phyloP scores from a whole-genome alignment of 2,113 vertebrate genomes.

The Tonatia bakeri region DNA sequence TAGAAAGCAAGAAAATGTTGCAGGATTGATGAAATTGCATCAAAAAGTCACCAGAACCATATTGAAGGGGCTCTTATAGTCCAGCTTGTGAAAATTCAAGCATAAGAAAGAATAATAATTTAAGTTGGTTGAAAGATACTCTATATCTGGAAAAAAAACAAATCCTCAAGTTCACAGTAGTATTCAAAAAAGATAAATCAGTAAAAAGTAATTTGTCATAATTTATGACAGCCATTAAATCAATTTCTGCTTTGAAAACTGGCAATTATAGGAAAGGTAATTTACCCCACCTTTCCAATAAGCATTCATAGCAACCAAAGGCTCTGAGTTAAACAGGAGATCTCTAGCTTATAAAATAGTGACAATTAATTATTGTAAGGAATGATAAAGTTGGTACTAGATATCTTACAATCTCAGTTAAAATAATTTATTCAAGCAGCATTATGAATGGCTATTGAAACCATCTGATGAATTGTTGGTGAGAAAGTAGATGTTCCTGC shows the following conservation, averaged over 20 bases:
- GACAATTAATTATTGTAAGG: background rate
- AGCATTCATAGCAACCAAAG: background rate
- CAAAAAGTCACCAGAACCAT: background rate
- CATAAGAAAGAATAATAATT: background rate
- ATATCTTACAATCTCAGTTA: background rate
- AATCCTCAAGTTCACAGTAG: background rate
- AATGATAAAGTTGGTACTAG: background rate
- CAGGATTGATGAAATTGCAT: background rate
- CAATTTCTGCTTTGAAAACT: conserved; percentile 3
- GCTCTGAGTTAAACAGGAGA: background rate
- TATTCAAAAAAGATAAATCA: background rate
- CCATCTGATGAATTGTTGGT: background rate
- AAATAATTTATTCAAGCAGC: background rate
- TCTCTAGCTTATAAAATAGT: background rate
- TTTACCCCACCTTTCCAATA: background rate
- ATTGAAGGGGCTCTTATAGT: background rate
- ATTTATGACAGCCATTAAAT: background rate
- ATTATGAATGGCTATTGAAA: background rate
- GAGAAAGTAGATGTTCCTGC: background rate
- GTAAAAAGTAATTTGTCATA: background rate
- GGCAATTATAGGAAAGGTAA: background rate
- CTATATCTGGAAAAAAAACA: background rate
- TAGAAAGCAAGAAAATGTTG: background rate
- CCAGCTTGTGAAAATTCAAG: background rate
- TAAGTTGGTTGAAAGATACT: background rate